Evolutionary conservation across 2,888 invertebrate species (phyloP).

Genomic region (Melanostoma mellinum): DNA sequence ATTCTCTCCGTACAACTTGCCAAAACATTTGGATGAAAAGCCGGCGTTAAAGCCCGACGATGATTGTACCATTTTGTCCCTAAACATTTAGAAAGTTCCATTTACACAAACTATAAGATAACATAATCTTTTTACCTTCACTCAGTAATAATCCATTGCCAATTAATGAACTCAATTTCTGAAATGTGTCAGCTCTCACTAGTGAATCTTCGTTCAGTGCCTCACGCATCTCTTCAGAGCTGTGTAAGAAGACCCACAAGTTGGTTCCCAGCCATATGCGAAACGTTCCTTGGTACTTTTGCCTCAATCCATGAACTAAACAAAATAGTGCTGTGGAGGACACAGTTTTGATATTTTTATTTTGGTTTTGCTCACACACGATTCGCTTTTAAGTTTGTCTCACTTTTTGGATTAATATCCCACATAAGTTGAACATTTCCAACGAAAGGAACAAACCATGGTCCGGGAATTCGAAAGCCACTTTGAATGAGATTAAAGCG

Average conservation of each 20-base stretch:
- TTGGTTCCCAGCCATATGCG: constrained; percentile 80
- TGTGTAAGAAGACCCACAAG: constrained; percentile 80
- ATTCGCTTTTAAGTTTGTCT: constrained; percentile 51
- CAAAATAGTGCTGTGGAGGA: constrained; percentile 76
- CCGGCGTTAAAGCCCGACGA: constrained; percentile 88
- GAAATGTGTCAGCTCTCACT: constrained; percentile 77
- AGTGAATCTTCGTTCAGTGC: constrained; percentile 78
- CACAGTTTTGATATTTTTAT: not conserved
- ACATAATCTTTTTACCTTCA: constrained; percentile 74
- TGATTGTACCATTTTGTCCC: constrained; percentile 85
- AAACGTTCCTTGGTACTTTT: constrained; percentile 76
- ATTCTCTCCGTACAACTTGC: constrained; percentile 87
- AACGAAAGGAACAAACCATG: constrained; percentile 79
- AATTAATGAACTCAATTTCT: constrained; percentile 77
- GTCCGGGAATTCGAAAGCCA: constrained; percentile 78
- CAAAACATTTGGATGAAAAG: constrained; percentile 90
- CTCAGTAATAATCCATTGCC: constrained; percentile 80
- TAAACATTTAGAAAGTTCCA: constrained; percentile 30
- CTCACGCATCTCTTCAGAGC: constrained; percentile 78
- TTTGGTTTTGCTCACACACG: not conserved
- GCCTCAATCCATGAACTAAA: constrained; percentile 76
- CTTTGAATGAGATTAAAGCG: constrained; percentile 74
- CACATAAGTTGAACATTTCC: constrained; percentile 80
- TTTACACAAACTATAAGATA: not conserved
- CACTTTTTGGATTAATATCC: constrained; percentile 79